Evolutionary conservation across 2,113 vertebrate species (phyloP).

Genomic region (Bos javanicus): DNA sequence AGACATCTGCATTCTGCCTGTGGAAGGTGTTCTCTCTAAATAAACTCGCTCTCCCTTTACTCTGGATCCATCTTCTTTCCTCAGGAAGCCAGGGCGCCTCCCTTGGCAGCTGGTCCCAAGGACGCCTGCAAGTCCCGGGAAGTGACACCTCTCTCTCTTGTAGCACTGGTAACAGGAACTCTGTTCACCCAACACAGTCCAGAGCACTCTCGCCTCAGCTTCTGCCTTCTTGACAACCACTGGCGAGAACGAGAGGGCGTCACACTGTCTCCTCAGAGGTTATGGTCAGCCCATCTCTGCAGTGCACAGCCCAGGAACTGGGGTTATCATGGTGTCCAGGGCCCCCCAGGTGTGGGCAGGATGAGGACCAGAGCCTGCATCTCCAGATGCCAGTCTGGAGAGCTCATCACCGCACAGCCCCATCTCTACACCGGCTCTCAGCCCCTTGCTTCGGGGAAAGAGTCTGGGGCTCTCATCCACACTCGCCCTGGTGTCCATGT

Average conservation of each 20-base stretch:
- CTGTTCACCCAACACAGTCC: neutral
- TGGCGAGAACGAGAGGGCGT: neutral
- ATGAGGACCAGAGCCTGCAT: neutral
- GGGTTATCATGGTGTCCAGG: neutral
- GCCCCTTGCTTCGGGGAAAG: neutral
- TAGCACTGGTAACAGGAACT: neutral
- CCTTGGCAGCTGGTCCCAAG: neutral
- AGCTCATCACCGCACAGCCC: rapidly evolving
- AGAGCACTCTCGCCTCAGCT: neutral
- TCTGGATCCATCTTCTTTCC: neutral
- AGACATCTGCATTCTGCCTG: neutral
- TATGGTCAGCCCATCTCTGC: neutral
- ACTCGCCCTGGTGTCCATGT: neutral
- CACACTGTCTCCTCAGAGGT: rapidly evolving
- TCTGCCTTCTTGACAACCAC: neutral
- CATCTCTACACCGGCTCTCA: neutral
- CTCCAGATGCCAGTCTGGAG: neutral
- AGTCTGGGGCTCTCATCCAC: neutral
- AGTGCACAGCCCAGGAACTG: neutral
- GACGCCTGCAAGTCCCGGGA: neutral
- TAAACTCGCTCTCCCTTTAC: neutral
- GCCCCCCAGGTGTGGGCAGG: neutral
- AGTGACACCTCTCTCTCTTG: neutral
- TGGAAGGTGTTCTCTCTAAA: neutral
- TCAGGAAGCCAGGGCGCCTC: neutral